Evolutionary conservation across 2,113 vertebrate species (phyloP), one percentile per base, ranked within the genome.

Genomic region (Ariopsis seemanni): DNA sequence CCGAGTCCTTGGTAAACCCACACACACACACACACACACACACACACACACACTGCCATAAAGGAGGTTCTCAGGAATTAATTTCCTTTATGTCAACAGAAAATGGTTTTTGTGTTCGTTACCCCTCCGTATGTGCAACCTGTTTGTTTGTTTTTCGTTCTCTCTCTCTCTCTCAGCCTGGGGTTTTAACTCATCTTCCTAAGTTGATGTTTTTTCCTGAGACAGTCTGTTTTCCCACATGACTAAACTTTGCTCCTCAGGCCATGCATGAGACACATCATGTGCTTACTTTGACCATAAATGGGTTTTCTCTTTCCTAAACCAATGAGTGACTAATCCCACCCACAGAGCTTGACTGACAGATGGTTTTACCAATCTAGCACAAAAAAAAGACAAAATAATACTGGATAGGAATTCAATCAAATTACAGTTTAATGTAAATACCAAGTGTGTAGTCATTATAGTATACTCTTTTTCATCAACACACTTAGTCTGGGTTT

Each of bases 1-100:
- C 7, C 25, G 42, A 79, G 10, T 9, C 5, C 4, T 14, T 57
- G 86, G 81, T 88, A 82, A 84, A 42, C 85, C 71, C 52, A 52
- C 14, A 17, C 82, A 87, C 2, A 27, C 62, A 67, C 60, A 42
- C 75, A 50, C 82, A 18, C 20, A 65, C 72, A 80, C 2, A 42
- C 48, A 53, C 82, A 50, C 57, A 50, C 80, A 14, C 15, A 58
- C 77, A 85, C 2, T 0, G 20, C 20, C 17, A 5, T 77, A 27
- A 27, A 78, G 42, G 52, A 57, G 53, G 25, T 1, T 78, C 42
- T 22, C 20, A 50, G 18, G 42, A 11, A 72, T 42, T 42, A 14
- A 72, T 42, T 77, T 52, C 5, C 74, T 42, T 77, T 25, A 25
- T 75, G 8, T 50, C 72, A 50, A 42, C 8, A 75, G 18, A 75